Evolutionary conservation across 2,113 vertebrate species (phyloP).

Genomic region (Isichthys henryi): DNA sequence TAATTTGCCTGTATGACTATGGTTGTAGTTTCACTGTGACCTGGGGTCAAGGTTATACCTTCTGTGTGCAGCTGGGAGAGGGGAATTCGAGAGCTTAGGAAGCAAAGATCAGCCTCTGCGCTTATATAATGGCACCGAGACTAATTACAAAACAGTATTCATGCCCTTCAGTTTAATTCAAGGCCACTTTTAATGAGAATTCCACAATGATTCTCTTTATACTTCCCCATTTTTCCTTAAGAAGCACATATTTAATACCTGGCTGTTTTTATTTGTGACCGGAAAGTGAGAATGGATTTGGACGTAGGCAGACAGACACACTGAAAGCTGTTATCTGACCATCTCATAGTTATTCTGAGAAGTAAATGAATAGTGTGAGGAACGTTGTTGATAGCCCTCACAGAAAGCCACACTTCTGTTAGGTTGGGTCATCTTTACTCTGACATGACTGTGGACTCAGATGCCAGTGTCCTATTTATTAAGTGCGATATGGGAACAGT

Average conservation of each 20-base stretch:
- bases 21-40: conserved; percentile 7
- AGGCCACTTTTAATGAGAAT: conserved; percentile 59
- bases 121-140: conserved; percentile 41
- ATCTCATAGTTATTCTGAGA: not conserved
- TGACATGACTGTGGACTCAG: not conserved
- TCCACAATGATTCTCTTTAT: conserved; percentile 38
- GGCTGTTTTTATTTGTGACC: not conserved
- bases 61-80: conserved; percentile 41
- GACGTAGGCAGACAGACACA: not conserved
- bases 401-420: not conserved
- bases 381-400: not conserved
- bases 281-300: not conserved
- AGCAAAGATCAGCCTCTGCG: conserved; percentile 37
- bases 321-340: not conserved
- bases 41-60: conserved; percentile 44
- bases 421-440: not conserved
- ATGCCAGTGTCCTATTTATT: not conserved
- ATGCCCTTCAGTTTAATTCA: conserved; percentile 32
- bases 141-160: conserved; percentile 36
- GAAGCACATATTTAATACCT: conserved; percentile 55
- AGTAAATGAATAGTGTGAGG: not conserved
- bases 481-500: not conserved
- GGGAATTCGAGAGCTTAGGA: conserved; percentile 41
- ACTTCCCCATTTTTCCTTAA: conserved; percentile 46
- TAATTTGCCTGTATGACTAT: conserved; percentile 14